Base-by-base conservation (phyloP, 2,888 invertebrate species). In the Siphonodentalium dalli region DNA sequence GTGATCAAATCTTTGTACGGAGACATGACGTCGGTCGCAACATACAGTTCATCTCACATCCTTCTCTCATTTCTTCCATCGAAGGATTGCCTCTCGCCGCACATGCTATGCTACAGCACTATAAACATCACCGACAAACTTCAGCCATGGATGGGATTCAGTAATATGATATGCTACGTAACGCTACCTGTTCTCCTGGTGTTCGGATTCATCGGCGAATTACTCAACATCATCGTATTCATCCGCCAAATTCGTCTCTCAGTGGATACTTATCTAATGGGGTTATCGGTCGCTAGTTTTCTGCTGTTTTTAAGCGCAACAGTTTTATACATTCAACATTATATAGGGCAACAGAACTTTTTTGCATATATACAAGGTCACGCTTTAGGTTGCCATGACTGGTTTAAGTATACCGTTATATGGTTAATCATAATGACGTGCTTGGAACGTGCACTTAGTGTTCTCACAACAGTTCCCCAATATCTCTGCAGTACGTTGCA, bases 401-500 rank as follows among this genome's bases (percentile, higher is more conserved):
- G 77, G 75, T 73, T 77, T 47, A 74, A 72, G 69, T 76, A 72
- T 65, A 71, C 71, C n/a, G 64, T 70, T 29, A 63, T 75, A 27
- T 79, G 79, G 78, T 64, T 77, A 13, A 68, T 78, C 18, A 68
- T 77, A 46, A 67, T 77, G 46, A 72, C 74, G 69, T 69, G 71
- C 39, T 57, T 77, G 33, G 76, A 78, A 58, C 66, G 77, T 8
- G 66, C 71, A 28, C 66, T 77, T 24, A 71, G 71, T 9, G 68
- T 73, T 31, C 65, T 72, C 8, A 67, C 71, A 13, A 64, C 68
- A 33, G 67, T 71, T 15, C 65, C 70, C 20, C 66, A 65, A 45
- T 62, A 69, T 28, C 58, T 71, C 23, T 75, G 75, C 52, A 68
- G 69, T 9, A 61, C 71, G 6, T 62, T 64, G 24, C 77, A 78